These are phyloP conservation scores for Podilymbus podiceps DNA, from an alignment of 2,113 vertebrate genomes.

Conservation along the genomic window DNA sequence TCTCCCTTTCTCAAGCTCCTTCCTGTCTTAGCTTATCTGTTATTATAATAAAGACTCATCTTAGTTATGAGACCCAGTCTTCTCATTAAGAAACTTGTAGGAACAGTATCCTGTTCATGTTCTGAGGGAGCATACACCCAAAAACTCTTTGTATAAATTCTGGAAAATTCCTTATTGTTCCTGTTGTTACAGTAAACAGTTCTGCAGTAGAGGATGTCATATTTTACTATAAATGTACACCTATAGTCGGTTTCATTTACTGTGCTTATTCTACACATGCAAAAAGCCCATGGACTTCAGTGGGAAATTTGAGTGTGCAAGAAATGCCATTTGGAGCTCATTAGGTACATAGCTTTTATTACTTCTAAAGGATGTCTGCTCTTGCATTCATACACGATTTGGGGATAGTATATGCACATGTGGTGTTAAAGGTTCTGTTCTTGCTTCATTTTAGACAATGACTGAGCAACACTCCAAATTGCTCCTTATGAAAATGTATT, in stretches of 20 bases:
- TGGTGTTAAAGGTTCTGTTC: neutral
- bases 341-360: neutral
- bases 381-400: neutral
- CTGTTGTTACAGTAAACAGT: neutral
- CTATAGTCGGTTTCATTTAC: neutral
- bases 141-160: neutral
- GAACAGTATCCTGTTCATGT: neutral
- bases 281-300: neutral
- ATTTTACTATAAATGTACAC: neutral
- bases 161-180: neutral
- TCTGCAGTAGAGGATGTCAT: neutral
- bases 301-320: neutral
- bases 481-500: slow-evolving; percentile 37
- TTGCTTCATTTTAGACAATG: slow-evolving; percentile 33
- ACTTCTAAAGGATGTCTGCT: neutral
- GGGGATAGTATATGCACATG: neutral
- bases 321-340: slow-evolving; percentile 18
- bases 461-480: slow-evolving; percentile 21
- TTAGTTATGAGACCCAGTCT: neutral
- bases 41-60: neutral
- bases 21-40: slow-evolving; percentile 33
- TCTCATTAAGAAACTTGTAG: slow-evolving; percentile 12
- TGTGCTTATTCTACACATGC: neutral
- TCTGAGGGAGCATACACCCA: neutral
- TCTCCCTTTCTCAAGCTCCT: slow-evolving; percentile 2